Evolutionary conservation across 2,888 invertebrate genomes (phyloP).

Genomic region (Scaptomyza polygonia): DNA sequence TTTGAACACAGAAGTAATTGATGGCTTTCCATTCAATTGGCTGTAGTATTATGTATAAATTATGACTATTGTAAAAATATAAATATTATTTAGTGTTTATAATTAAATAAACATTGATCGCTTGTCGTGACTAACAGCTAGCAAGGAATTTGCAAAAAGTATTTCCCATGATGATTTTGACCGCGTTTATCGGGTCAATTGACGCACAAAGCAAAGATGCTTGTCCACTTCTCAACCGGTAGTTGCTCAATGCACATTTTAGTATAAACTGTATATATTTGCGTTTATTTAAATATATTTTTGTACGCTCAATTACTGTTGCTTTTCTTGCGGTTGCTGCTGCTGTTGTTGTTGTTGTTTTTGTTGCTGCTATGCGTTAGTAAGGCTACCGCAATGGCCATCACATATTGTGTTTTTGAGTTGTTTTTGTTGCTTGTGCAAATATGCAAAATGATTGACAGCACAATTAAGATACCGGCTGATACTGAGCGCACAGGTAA

Average conservation of each 20-base stretch:
- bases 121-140: constrained; percentile 35
- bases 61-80: constrained; percentile 40
- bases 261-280: constrained; percentile 16
- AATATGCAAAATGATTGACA: constrained; percentile 80
- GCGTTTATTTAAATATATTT: constrained; percentile 44
- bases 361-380: constrained; percentile 35
- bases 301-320: constrained; percentile 23
- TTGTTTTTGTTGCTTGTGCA: constrained; percentile 53
- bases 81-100: constrained; percentile 31
- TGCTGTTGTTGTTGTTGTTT: too few species aligned
- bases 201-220: constrained; percentile 42
- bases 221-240: constrained; percentile 14
- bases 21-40: constrained; percentile 54
- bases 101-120: neutral
- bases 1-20: constrained; percentile 9
- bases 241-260: constrained; percentile 24
- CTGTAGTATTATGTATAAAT: constrained; percentile 30
- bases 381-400: constrained; percentile 47
- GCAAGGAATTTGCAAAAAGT: constrained; percentile 7
- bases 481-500: constrained; percentile 37
- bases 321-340: constrained; percentile 2
- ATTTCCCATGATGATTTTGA: constrained; percentile 26
- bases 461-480: constrained; percentile 72
- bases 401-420: constrained; percentile 54
- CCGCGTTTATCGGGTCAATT: constrained; percentile 36